Evolutionary conservation across 64 coral and sea anemone species (phyloP).

Genomic region (Platygyra sinensis): DNA sequence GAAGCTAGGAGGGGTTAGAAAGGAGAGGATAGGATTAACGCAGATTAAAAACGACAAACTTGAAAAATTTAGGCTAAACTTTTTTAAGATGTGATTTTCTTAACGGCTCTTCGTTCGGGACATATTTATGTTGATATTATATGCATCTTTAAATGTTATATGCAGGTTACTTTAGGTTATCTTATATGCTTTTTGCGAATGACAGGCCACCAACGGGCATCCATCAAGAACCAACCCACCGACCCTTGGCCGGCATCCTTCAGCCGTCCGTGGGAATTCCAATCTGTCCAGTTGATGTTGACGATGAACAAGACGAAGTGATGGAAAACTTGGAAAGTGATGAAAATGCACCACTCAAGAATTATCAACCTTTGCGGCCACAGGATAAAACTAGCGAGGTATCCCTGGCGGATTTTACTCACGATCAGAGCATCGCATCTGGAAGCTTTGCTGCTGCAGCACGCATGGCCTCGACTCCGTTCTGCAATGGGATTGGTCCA

Average conservation of each 20-base stretch:
- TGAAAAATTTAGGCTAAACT: too few relatives aligned
- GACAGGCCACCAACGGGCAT: constrained; percentile 70
- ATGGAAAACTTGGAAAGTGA: not conserved
- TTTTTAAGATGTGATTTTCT: too few relatives aligned
- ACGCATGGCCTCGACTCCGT: constrained; percentile 85
- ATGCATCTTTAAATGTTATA: too few relatives aligned
- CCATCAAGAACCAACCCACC: constrained; percentile 50
- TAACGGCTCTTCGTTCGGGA: too few relatives aligned
- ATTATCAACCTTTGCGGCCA: not conserved
- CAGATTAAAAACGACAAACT: too few relatives aligned
- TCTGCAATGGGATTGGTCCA: constrained; percentile 19
- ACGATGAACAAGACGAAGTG: constrained; percentile 45
- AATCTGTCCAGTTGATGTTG: constrained; percentile 59
- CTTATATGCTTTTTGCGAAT: not conserved
- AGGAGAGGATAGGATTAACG: too few relatives aligned
- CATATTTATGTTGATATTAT: too few relatives aligned
- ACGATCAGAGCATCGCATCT: constrained; percentile 60
- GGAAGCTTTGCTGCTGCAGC: constrained; percentile 68
- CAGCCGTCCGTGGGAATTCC: constrained; percentile 91
- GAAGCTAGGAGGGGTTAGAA: too few relatives aligned
- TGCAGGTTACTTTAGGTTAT: too few relatives aligned
- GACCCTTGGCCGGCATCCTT: constrained; percentile 66
- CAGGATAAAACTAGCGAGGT: constrained; percentile 62
- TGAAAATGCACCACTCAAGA: not conserved
- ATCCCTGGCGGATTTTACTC: constrained; percentile 47